Conservation (phyloP, 2,797 vertebrate species). For the Hafferia zeledoni region DNA sequence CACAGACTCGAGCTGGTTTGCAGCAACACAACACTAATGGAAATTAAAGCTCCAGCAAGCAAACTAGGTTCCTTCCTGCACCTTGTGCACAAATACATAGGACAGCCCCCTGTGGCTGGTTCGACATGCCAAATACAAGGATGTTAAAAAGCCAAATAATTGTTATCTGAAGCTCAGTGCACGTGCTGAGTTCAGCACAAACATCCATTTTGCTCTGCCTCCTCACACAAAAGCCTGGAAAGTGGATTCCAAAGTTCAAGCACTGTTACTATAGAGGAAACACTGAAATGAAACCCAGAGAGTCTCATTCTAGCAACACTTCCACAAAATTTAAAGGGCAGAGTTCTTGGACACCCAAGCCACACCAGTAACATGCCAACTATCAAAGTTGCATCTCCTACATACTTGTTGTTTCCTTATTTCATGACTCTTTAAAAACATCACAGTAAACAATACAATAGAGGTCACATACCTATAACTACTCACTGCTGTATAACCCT, state of each 20-base stretch:
- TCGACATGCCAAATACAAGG: background rate
- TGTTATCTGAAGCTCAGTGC: background rate
- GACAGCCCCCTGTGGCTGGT: background rate
- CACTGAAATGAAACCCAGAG: background rate
- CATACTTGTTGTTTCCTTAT: background rate
- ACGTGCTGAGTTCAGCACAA: conserved; percentile 5
- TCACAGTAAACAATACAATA: background rate
- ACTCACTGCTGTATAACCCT: background rate
- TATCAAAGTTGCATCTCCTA: background rate
- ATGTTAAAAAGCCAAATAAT: conserved; percentile 28
- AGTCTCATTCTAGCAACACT: background rate
- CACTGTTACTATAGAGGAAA: conserved; percentile 12
- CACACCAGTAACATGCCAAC: background rate
- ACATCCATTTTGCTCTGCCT: conserved; percentile 36
- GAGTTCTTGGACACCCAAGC: background rate
- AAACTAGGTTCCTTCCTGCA: background rate
- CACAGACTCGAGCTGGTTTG: background rate
- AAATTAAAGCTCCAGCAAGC: background rate
- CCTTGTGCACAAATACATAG: accelerated
- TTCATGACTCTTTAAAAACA: background rate
- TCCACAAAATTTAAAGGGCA: background rate
- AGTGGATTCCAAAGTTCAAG: conserved; percentile 63
- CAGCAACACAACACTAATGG: background rate
- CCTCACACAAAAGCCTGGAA: background rate
- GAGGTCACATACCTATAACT: background rate